A percentile compares a stretch with the other conserved stretches of the same genome.
Evolutionary conservation across 2,888 invertebrate genomes (phyloP).

Genomic region (Apantesis nais): DNA sequence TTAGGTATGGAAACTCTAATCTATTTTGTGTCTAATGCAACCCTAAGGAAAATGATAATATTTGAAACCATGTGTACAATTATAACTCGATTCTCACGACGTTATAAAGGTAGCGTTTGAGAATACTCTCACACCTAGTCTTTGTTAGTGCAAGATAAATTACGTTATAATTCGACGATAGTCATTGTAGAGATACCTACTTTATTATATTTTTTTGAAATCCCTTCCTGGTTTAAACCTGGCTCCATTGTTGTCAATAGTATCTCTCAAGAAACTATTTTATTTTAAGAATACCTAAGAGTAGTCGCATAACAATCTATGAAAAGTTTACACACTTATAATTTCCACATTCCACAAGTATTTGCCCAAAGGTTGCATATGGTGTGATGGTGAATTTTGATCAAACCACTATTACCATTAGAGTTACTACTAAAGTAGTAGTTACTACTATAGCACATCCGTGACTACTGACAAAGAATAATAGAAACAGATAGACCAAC

Average conservation of each 20-base stretch:
- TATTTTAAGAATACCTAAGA: not conserved
- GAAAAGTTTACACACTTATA: not conserved
- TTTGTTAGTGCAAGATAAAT: constrained; percentile 11
- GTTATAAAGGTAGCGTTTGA: constrained; percentile 15
- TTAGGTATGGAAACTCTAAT: no score
- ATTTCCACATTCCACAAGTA: not conserved
- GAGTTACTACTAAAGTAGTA: no score
- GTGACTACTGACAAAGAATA: no score
- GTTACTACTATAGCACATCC: no score
- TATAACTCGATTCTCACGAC: constrained; percentile 11
- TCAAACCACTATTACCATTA: no score
- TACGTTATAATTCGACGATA: constrained; percentile 6
- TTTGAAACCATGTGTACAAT: constrained; percentile 6
- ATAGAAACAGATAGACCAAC: no score
- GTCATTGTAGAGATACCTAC: constrained; percentile 1
- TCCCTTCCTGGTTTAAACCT: constrained; percentile 5
- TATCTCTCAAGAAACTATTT: not conserved
- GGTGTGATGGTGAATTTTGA: no score
- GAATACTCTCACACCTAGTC: constrained; percentile 17
- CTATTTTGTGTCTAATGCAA: no score
- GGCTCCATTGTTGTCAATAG: not conserved
- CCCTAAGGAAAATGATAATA: not conserved
- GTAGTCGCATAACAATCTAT: not conserved
- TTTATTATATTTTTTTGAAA: constrained; percentile 2
- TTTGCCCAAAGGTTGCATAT: no score